Conservation (phyloP, 2,888 invertebrate species). For the Lasioglossum figueresi region DNA sequence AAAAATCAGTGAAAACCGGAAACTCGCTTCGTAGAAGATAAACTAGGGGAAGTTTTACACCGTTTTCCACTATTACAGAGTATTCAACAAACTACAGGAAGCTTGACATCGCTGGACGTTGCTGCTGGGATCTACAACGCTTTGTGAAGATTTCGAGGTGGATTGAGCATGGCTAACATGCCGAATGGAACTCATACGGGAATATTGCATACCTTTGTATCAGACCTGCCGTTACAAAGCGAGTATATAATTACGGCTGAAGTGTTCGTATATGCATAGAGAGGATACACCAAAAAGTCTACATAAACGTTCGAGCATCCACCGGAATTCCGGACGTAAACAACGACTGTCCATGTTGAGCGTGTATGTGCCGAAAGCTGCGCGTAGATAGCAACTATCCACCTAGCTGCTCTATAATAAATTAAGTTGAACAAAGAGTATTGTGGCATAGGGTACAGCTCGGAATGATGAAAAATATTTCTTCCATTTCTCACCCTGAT, state of each 20-base stretch:
- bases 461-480: not conserved
- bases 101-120: not conserved
- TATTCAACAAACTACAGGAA: not conserved
- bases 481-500: too few species aligned
- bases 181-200: not conserved
- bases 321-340: not conserved
- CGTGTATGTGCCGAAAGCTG: not conserved
- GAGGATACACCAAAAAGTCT: not conserved
- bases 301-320: not conserved
- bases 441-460: not conserved
- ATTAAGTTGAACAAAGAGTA: not conserved
- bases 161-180: not conserved
- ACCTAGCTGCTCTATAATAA: not conserved
- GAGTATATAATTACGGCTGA: not conserved
- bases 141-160: not conserved
- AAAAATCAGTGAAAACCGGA: conserved; percentile 1
- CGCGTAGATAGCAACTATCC: not conserved
- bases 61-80: not conserved
- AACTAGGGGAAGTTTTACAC: not conserved
- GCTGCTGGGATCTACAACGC: not conserved
- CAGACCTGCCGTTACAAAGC: not conserved
- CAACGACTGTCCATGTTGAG: not conserved
- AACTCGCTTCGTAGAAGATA: not conserved
- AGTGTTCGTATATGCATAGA: not conserved
- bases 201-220: not conserved